These are phyloP conservation scores for Xylocopa sonorina DNA, from an alignment of 1,140 invertebrate genomes.

Conservation along the genomic window DNA sequence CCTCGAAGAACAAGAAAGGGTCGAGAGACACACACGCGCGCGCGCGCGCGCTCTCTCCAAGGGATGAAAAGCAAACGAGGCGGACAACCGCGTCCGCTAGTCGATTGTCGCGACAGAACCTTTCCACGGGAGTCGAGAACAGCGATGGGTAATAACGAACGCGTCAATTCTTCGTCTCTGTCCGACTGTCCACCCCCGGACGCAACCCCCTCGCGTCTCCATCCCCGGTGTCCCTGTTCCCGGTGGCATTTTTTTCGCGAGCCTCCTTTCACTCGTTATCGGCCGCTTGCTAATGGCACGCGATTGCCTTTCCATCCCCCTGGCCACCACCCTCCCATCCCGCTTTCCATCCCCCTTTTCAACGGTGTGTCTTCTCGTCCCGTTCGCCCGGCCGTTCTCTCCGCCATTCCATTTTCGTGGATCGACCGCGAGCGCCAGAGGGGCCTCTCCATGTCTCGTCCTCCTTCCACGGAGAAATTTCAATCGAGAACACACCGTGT, in stretches of 20 bases:
- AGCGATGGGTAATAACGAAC: conserved; percentile 66
- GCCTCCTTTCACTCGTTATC: conserved; percentile 68
- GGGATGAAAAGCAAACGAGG: conserved; percentile 15
- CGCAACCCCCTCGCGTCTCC: conserved; percentile 39
- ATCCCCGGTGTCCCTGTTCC: conserved; percentile 28
- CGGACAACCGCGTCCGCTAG: neutral
- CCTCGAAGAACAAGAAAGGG: neutral
- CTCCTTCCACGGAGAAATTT: neutral
- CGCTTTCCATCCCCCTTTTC: no score
- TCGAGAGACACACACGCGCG: no score
- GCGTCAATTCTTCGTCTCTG: conserved; percentile 72
- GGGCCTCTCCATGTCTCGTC: no score
- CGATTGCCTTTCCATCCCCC: conserved; percentile 62
- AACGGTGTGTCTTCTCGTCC: neutral
- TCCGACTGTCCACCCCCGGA: conserved; percentile 59
- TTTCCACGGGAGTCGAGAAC: conserved; percentile 19
- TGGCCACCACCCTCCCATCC: neutral
- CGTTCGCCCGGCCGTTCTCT: conserved; percentile 1
- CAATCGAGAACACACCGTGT: conserved; percentile 8
- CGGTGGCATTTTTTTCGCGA: conserved; percentile 59
- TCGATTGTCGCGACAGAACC: conserved; percentile 23
- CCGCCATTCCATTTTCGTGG: conserved; percentile 35
- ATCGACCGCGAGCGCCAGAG: conserved; percentile 1
- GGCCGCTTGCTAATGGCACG: conserved; percentile 67
- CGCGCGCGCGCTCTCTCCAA: no score